Base-by-base conservation (phyloP, 1,140 invertebrate species). In the Drosophila bocki region DNA sequence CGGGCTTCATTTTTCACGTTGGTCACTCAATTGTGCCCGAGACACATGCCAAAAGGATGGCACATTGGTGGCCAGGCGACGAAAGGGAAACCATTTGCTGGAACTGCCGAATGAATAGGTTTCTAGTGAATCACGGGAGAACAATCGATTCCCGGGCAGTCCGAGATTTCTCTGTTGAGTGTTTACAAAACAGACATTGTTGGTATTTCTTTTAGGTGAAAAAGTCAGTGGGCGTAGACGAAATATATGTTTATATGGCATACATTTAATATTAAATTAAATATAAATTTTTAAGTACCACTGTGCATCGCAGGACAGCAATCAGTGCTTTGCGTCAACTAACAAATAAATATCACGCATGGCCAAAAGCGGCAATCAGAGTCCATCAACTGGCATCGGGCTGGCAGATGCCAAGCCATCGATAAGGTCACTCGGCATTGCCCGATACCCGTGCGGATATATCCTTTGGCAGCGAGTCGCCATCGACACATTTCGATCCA, bases 311-410 rank as follows among this genome's bases (percentile, higher is more conserved):
- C 8, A 56, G 63, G 61, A 26, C 48, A 65, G 67, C 78, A 87
- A 86, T 90, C 82, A 74, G 63, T 65, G 80, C 79, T 74, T 82
- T 87, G 83, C 84, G 83, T 87, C 87, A 91, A 81, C 91, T 91
- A 91, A 91, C 87, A 87, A 91, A 91, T 91, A 91, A 91, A 91
- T 91, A 91, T 84, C 87, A 91, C 83, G 83, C 80, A 91, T 91
- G 88, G 71, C 87, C 83, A 87, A 91, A 91, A 91, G 75, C 70
- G 82, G 88, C 83, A 91, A 84, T 91, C 87, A 87, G 81, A 83
- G 82, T 72, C 67, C 82, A 86, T 81, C 88, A 91, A 82, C 78
- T 80, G 72, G 50, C 84, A 75, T 45, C 63, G 54, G 67, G 72
- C n/a, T 59, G 78, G 68, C 64, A 84, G 84, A 88, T 88, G 85